A percentile compares a stretch with the other conserved stretches of the same genome.
These are phyloP conservation scores for Nettapus auritus DNA, from an alignment of 2,113 vertebrate species.

Conservation along the genomic window DNA sequence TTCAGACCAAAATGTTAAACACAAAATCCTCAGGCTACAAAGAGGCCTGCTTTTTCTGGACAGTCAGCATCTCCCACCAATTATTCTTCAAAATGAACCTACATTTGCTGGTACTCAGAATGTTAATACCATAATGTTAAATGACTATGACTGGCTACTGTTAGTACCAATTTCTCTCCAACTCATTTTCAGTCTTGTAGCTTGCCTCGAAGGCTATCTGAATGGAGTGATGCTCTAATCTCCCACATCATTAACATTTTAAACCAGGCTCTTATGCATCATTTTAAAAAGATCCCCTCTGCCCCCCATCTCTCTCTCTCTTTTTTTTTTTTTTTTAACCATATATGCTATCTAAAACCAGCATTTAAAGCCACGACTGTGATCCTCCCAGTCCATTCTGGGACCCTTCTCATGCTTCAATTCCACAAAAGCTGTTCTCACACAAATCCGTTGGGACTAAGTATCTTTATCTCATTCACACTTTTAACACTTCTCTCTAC, in stretches of 20 bases:
- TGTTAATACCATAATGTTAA: not conserved
- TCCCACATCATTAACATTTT: not conserved
- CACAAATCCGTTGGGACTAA: not conserved
- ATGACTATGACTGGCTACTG: not conserved
- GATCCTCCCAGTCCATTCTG: not conserved
- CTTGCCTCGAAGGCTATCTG: not conserved
- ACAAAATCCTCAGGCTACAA: not conserved
- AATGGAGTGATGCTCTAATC: not conserved
- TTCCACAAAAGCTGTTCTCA: not conserved
- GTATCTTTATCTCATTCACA: not conserved
- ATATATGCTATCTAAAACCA: accelerated
- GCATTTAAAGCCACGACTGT: not conserved
- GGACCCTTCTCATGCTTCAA: not conserved
- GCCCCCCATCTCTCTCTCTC: not conserved
- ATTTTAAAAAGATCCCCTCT: not conserved
- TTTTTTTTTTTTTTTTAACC: no score
- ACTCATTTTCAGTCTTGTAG: accelerated
- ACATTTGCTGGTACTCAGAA: not conserved
- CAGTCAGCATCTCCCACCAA: not conserved
- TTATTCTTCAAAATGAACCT: not conserved
- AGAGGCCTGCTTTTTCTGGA: not conserved
- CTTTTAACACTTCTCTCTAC: not conserved
- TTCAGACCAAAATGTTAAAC: not conserved
- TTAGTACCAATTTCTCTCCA: not conserved
- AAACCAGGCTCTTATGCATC: accelerated